These are phyloP conservation scores for Perca fluviatilis DNA, from an alignment of 2,113 vertebrate species.

Conservation along the genomic window DNA sequence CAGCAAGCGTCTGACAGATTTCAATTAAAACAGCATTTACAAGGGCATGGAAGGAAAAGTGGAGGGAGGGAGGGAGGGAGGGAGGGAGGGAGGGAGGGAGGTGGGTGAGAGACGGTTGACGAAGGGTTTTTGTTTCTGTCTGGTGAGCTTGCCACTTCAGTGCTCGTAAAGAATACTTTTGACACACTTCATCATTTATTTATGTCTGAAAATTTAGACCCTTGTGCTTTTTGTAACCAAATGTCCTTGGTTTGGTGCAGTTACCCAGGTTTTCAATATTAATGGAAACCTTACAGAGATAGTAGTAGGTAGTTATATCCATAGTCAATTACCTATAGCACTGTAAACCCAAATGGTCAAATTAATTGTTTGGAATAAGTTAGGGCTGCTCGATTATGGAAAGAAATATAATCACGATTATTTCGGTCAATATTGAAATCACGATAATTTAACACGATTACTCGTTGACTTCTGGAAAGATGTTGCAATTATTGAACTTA, in stretches of 20 bases:
- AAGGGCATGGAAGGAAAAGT: constrained; percentile 59
- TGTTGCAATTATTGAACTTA: too few species aligned
- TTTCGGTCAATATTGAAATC: too few species aligned
- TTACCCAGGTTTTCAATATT: neutral
- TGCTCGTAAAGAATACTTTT: constrained; percentile 4
- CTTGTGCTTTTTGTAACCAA: neutral
- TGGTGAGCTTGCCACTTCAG: constrained; percentile 27
- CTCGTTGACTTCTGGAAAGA: too few species aligned
- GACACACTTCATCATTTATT: constrained; percentile 10
- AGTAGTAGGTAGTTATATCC: too few species aligned
- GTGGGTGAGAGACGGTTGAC: constrained; percentile 16
- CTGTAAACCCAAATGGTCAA: too few species aligned
- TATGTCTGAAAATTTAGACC: neutral
- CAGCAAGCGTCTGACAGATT: constrained; percentile 80
- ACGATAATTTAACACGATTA: too few species aligned
- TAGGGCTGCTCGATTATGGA: too few species aligned
- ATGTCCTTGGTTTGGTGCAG: neutral
- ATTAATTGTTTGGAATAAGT: too few species aligned
- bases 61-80: neutral
- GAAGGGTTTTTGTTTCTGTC: constrained; percentile 21
- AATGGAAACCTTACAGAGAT: too few species aligned
- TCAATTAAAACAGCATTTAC: constrained; percentile 90
- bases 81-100: neutral
- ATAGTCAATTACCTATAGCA: too few species aligned
- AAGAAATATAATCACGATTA: too few species aligned